phyloP scores from a whole-genome alignment of 2,797 vertebrate genomes.

The Amazonetta brasiliensis region DNA sequence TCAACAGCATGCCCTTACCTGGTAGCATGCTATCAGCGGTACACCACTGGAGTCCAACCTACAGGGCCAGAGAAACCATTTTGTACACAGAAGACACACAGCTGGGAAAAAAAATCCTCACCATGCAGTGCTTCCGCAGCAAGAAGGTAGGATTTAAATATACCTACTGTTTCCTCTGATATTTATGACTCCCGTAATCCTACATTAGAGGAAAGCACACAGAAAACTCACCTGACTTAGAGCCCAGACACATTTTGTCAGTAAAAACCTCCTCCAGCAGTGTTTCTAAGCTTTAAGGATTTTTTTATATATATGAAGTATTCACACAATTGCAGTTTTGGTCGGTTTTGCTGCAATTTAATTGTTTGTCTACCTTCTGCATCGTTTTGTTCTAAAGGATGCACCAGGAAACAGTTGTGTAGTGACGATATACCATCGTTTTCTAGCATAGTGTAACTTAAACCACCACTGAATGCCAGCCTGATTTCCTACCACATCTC shows the following conservation, averaged over 20 bases:
- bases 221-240: rapidly evolving
- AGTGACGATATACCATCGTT: neutral
- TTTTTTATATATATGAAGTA: neutral
- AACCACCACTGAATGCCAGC: rapidly evolving
- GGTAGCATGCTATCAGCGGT: neutral
- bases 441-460: neutral
- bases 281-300: neutral
- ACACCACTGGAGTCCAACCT: neutral
- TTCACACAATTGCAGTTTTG: neutral
- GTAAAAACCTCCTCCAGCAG: neutral
- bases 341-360: neutral
- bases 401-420: neutral
- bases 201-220: neutral
- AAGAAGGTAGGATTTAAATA: neutral
- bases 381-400: neutral
- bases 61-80: neutral
- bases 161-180: neutral
- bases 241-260: rapidly evolving
- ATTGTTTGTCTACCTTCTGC: neutral
- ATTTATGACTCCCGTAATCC: neutral
- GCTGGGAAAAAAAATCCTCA: neutral
- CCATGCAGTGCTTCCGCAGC: neutral
- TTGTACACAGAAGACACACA: neutral
- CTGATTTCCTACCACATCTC: neutral
- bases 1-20: neutral